A percentile compares a stretch with the other conserved stretches of the same genome.
These are phyloP conservation scores for Eristalis arbustorum DNA, from an alignment of 2,888 invertebrate species.

Conservation along the genomic window DNA sequence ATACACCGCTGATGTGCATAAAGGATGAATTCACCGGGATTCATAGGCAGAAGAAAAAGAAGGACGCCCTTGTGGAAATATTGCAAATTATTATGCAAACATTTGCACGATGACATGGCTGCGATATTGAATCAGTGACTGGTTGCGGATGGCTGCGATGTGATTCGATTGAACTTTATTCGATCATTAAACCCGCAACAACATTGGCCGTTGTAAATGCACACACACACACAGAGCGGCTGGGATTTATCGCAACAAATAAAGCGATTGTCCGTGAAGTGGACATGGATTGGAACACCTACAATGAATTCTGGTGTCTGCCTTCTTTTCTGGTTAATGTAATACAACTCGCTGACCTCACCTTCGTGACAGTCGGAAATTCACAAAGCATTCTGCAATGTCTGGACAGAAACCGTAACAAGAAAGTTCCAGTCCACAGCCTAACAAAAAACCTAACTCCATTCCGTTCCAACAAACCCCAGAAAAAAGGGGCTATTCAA, in stretches of 20 bases:
- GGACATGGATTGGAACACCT: background rate
- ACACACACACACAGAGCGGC: too few species aligned
- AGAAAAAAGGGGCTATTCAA: slow-evolving; percentile 15
- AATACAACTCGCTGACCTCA: too few species aligned
- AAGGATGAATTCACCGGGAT: background rate
- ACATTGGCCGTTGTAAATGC: background rate
- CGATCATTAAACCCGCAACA: slow-evolving; percentile 10
- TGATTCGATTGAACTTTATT: background rate
- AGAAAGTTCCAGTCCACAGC: background rate
- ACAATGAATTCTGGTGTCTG: too few species aligned
- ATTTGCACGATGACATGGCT: background rate
- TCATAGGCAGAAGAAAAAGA: background rate
- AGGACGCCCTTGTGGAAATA: background rate
- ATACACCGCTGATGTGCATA: background rate
- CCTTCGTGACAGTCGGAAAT: background rate
- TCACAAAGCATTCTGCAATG: too few species aligned
- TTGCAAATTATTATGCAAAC: slow-evolving; percentile 11
- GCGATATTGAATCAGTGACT: slow-evolving; percentile 3
- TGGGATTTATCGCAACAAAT: too few species aligned
- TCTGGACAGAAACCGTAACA: background rate
- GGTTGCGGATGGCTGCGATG: slow-evolving; percentile 9
- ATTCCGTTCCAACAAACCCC: background rate
- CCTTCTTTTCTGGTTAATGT: too few species aligned
- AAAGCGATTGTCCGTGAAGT: slow-evolving; percentile 12
- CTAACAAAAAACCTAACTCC: background rate